These are phyloP conservation scores for Narcine bancroftii DNA, from an alignment of 2,113 vertebrate species.

Conservation along the genomic window DNA sequence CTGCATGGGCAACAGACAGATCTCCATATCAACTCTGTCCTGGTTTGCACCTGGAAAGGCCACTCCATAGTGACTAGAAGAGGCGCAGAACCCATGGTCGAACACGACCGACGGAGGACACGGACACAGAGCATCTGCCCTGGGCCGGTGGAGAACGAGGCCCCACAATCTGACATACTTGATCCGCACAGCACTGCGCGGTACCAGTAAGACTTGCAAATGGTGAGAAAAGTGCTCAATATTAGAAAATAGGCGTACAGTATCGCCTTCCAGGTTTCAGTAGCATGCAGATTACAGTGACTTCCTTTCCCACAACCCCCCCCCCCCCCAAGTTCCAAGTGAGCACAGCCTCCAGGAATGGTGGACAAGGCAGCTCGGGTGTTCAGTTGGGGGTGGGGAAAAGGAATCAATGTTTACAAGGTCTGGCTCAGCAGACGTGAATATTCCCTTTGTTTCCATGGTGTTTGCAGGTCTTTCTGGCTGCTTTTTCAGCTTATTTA, in stretches of 20 bases:
- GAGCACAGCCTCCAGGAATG: no score
- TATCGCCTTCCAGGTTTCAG: not conserved
- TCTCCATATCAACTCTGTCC: no score
- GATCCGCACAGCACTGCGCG: not conserved
- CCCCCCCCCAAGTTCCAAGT: not conserved
- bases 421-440: constrained; percentile 4
- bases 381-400: not conserved
- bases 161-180: constrained; percentile 4
- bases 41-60: no score
- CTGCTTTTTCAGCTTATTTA: constrained; percentile 32
- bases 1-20: no score
- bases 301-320: no score
- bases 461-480: constrained; percentile 14
- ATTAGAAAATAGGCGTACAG: not conserved
- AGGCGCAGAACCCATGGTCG: no score
- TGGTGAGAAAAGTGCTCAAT: not conserved
- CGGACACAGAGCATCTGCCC: no score
- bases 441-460: constrained; percentile 27
- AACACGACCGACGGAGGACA: no score
- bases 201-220: not conserved
- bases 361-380: not conserved
- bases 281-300: not conserved
- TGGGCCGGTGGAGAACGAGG: not conserved
- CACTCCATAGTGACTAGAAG: no score
- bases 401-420: not conserved